Evolutionary conservation across 2,113 vertebrate species (phyloP).

Genomic region (Sclerurus mexicanus): DNA sequence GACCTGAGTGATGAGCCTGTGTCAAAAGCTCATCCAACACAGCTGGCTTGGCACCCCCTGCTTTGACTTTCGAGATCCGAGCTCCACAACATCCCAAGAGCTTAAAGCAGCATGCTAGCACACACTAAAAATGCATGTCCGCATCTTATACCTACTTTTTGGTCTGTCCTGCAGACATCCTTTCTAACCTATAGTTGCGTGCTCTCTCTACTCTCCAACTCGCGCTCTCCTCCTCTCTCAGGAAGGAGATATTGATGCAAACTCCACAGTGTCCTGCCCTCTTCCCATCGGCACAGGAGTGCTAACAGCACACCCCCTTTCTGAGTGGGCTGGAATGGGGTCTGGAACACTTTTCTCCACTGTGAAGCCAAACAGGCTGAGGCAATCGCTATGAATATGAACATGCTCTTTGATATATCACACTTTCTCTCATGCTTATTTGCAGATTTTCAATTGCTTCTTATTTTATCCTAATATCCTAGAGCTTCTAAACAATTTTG

Average conservation of each 20-base stretch:
- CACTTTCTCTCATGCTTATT: background rate
- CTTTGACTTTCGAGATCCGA: background rate
- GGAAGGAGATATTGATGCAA: background rate
- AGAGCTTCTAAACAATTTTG: background rate
- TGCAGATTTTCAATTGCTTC: background rate
- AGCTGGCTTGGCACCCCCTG: background rate
- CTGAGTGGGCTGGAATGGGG: background rate
- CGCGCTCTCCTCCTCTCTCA: background rate
- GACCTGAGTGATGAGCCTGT: background rate
- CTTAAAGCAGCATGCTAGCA: background rate
- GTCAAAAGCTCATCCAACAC: background rate
- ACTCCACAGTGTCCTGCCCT: background rate
- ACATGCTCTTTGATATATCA: rapidly evolving
- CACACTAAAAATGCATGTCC: background rate
- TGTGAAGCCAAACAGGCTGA: background rate
- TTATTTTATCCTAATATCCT: background rate
- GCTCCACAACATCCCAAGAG: background rate
- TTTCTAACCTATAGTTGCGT: rapidly evolving
- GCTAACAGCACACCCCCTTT: background rate
- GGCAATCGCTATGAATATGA: background rate
- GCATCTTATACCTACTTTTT: background rate
- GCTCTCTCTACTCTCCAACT: background rate
- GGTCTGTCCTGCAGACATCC: background rate
- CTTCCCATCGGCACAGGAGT: background rate
- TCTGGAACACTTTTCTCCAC: background rate